These are phyloP conservation scores for Cotesia chilonis DNA, from an alignment of 1,140 invertebrate species.

Conservation along the genomic window DNA sequence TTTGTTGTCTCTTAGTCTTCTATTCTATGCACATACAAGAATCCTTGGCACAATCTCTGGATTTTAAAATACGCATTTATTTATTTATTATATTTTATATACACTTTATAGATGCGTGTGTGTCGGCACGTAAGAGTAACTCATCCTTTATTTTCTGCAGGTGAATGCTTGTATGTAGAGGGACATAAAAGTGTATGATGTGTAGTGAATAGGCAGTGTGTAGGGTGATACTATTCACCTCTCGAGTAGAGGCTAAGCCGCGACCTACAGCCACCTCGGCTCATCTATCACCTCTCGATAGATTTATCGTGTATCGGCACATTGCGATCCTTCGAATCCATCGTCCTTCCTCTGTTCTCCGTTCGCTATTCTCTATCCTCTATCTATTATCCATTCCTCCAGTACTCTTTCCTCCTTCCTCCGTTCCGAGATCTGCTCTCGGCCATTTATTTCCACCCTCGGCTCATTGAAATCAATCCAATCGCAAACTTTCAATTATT, in stretches of 20 bases:
- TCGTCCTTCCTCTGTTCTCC: conserved; percentile 29
- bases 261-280: conserved; percentile 37
- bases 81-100: neutral
- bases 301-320: conserved; percentile 59
- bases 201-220: conserved; percentile 7
- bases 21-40: neutral
- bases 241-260: conserved; percentile 15
- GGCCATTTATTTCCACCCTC: conserved; percentile 51
- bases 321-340: conserved; percentile 45
- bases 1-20: neutral
- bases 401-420: too few relatives aligned
- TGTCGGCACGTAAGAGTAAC: conserved; percentile 29
- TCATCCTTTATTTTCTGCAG: conserved; percentile 33
- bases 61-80: conserved; percentile 14
- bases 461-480: conserved; percentile 37
- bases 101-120: conserved; percentile 12
- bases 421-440: neutral
- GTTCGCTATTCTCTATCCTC: neutral
- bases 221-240: neutral
- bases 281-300: conserved; percentile 55
- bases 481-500: conserved; percentile 32
- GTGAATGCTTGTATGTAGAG: conserved; percentile 30
- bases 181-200: neutral
- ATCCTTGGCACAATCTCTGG: conserved; percentile 40
- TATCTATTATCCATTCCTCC: too few relatives aligned